Evolutionary conservation across 2,797 vertebrate species (phyloP), one percentile per base, ranked within the genome.

Genomic region (Discoglossus pictus): DNA sequence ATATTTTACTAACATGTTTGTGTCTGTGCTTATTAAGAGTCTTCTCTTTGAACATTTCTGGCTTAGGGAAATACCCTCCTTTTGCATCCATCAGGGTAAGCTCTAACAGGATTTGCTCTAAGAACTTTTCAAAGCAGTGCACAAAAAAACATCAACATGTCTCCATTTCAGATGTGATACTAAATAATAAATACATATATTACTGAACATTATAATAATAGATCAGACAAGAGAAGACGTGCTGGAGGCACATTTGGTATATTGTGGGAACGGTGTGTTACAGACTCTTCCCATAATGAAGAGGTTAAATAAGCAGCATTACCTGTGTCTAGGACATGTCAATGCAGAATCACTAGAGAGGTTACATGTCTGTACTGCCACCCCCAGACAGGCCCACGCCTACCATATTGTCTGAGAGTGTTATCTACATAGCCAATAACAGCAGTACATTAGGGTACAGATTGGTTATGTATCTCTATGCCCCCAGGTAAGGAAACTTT

Each of bases 91-190:
- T 20, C 27, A 50, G 53, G 52, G 54, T 51, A 53, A 64, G 43
- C 61, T 56, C 17, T 58, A 71, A 71, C 61, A 71, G 68, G 68
- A 71, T 71, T 71, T 64, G 62, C 52, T 50, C 18, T 24, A 51
- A 44, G 53, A 64, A 71, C 24, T 50, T 42, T 59, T 54, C 61
- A 50, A 46, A 51, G 50, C 40, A 12, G 48, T 24, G 34, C 40
- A 64, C 53, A 64, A 55, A n/a, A n/a, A n/a, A 64, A 35, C 61
- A 58, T 21, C 38, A 31, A 13, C 61, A 44, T 65, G 23, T 56
- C 27, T 25, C 6, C 36, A 36, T 21, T 36, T 44, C 6, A 46
- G 16, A 35, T 55, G 27, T 53, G 4, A 31, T 18, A 34, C 35
- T 52, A 53, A 68, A 23, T 31, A 8, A 31, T 31, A 31, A 31